These are phyloP conservation scores for Eueremaeus valkanovi DNA, from an alignment of 2,888 invertebrate genomes.

Conservation along the genomic window DNA sequence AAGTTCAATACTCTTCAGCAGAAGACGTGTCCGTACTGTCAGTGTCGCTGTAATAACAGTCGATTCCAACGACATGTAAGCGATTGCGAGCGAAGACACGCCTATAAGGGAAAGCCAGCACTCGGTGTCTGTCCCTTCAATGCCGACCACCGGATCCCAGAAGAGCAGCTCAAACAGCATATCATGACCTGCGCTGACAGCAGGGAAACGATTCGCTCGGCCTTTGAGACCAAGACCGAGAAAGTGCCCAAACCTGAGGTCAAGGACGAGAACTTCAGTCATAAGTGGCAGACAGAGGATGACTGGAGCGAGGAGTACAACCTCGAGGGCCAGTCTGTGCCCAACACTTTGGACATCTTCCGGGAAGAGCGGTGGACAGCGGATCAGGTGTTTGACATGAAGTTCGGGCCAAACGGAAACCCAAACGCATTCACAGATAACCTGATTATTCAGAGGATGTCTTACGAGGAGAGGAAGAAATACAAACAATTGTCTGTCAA, in stretches of 20 bases:
- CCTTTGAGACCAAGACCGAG: background rate
- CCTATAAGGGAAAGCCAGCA: too few species aligned
- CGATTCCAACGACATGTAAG: too few species aligned
- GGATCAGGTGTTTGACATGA: background rate
- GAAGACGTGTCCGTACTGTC: too few species aligned
- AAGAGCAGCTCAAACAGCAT: too few species aligned
- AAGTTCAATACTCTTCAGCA: too few species aligned
- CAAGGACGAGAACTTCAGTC: background rate
- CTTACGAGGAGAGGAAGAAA: background rate
- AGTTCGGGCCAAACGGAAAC: background rate
- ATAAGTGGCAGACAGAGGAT: background rate
- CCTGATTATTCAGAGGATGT: background rate
- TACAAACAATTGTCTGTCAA: background rate
- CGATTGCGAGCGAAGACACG: too few species aligned
- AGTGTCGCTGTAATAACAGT: too few species aligned
- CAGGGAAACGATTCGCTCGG: too few species aligned
- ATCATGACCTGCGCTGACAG: too few species aligned
- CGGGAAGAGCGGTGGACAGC: background rate
- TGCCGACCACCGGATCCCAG: too few species aligned
- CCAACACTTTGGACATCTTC: background rate
- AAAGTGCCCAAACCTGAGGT: background rate
- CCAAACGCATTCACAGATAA: background rate
- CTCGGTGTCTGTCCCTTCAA: too few species aligned
- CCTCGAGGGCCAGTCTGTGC: background rate
- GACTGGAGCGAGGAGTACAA: background rate